A percentile compares a stretch with the other conserved stretches of the same genome.
Evolutionary conservation across 2,113 vertebrate species (phyloP).

Genomic region (Hemiscyllium ocellatum): DNA sequence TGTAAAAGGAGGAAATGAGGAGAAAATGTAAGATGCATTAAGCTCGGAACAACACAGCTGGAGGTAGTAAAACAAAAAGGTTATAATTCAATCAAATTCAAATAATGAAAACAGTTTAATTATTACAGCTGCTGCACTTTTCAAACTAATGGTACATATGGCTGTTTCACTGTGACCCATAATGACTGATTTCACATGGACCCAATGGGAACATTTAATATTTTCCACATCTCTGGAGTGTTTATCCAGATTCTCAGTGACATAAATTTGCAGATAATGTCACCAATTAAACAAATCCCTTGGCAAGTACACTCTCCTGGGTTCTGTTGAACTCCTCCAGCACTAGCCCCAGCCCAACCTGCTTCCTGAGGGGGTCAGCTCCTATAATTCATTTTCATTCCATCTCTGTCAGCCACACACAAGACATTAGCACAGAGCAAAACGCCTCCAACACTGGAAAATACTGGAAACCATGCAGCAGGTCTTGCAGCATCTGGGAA

Average conservation of each 20-base stretch:
- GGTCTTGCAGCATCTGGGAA: not conserved
- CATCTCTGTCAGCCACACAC: not conserved
- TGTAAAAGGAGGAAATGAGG: not conserved
- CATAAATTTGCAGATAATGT: not conserved
- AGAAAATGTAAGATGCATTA: not conserved
- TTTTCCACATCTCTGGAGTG: not conserved
- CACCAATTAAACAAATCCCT: not conserved
- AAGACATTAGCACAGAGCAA: not conserved
- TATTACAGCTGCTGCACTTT: constrained; percentile 8
- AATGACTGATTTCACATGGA: not conserved
- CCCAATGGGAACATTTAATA: not conserved
- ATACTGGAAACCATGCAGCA: not conserved
- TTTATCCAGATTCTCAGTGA: not conserved
- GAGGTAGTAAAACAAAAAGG: not conserved
- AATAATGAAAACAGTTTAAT: constrained; percentile 20
- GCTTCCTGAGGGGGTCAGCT: not conserved
- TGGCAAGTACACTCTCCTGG: not conserved
- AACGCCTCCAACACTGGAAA: not conserved
- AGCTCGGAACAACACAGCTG: not conserved
- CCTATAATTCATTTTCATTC: not conserved
- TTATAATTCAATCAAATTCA: constrained; percentile 5
- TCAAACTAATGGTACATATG: constrained; percentile 9
- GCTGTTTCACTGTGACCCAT: not conserved
- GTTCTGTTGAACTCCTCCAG: not conserved
- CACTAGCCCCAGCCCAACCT: not conserved